phyloP scores from a whole-genome alignment of 2,113 vertebrate genomes.

The Meriones unguiculatus region DNA sequence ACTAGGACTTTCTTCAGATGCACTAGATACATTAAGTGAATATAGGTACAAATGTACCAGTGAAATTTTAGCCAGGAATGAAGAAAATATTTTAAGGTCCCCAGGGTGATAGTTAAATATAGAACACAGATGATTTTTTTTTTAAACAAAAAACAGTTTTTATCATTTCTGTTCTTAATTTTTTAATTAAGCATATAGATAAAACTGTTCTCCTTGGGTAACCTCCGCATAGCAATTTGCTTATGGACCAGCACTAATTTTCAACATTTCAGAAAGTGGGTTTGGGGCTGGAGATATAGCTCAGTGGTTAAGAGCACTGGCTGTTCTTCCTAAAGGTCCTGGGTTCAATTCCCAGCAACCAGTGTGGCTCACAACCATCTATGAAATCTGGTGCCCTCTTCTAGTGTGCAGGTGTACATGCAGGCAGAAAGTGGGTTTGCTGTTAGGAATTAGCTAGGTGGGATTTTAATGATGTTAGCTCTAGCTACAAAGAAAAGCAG shows the following conservation, averaged over 20 bases:
- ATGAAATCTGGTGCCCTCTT: no score
- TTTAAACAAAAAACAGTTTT: neutral
- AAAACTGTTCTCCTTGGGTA: neutral
- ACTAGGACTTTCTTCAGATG: neutral
- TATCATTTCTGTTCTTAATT: slow-evolving; percentile 39
- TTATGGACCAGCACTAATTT: neutral
- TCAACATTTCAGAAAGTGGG: neutral
- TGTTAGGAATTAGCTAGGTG: neutral
- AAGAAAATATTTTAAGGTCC: slow-evolving; percentile 4
- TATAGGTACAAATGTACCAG: neutral
- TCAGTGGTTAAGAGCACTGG: no score
- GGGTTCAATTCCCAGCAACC: no score
- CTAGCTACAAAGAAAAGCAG: slow-evolving; percentile 1
- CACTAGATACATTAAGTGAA: neutral
- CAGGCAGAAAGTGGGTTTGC: neutral
- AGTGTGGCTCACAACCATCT: no score
- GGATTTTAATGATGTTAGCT: slow-evolving; percentile 38
- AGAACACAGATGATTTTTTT: neutral
- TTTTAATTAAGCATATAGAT: neutral
- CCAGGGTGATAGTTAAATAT: neutral
- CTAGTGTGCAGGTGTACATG: no score
- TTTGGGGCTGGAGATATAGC: no score
- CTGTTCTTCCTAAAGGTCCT: no score
- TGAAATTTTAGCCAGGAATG: slow-evolving; percentile 18
- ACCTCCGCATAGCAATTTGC: neutral